Evolutionary conservation across 2,113 vertebrate species (phyloP).

Genomic region (Shinisaurus crocodilurus): DNA sequence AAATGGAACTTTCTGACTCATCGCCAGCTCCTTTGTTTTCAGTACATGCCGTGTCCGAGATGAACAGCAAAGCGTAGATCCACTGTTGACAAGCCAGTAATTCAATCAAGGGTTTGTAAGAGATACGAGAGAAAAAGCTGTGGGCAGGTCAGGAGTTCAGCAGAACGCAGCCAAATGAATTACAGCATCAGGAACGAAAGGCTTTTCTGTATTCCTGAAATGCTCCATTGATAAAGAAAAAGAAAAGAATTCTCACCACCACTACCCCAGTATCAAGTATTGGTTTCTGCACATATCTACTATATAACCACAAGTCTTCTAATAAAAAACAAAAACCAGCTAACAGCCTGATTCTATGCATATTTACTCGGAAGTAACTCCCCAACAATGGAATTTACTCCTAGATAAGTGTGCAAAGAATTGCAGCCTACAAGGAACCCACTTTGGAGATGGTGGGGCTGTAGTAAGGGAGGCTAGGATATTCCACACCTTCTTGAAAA

Average conservation of each 20-base stretch:
- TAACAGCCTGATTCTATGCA: not conserved
- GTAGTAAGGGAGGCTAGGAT: not conserved
- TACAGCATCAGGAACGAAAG: constrained; percentile 26
- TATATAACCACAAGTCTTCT: not conserved
- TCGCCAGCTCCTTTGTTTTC: not conserved
- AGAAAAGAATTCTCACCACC: not conserved
- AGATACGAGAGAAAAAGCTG: constrained; percentile 3
- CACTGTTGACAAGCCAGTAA: constrained; percentile 32
- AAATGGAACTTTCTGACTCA: not conserved
- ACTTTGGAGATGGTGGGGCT: not conserved
- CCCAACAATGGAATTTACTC: not conserved
- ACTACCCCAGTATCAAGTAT: not conserved
- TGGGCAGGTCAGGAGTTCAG: constrained; percentile 16
- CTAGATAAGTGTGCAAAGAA: not conserved
- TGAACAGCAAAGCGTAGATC: not conserved
- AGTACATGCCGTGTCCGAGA: not conserved
- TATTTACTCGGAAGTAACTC: not conserved
- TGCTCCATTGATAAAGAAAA: constrained; percentile 12
- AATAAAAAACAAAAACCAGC: not conserved
- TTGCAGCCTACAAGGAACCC: not conserved
- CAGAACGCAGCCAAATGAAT: constrained; percentile 13
- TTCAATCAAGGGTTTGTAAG: not conserved
- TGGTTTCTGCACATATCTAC: not conserved
- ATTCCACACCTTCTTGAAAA: not conserved
- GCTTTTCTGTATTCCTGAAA: not conserved